Evolutionary conservation across 2,113 vertebrate species (phyloP).

Genomic region (Machaerirhynchus nigripectus): DNA sequence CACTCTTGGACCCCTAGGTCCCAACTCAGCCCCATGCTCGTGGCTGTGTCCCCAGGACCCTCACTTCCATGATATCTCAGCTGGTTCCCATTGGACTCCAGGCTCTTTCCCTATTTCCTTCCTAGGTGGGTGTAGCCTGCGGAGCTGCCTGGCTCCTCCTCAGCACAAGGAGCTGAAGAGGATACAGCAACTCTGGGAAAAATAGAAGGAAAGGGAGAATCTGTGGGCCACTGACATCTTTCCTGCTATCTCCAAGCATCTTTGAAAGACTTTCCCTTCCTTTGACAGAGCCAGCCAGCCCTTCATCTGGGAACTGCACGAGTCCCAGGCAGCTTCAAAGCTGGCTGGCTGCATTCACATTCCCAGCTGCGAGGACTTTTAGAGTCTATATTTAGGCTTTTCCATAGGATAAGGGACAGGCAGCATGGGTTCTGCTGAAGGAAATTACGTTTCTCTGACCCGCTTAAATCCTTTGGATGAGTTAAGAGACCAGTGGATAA

Average conservation of each 20-base stretch:
- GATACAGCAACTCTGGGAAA: background rate
- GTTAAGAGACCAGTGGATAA: constrained; percentile 51
- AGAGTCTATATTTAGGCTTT: constrained; percentile 55
- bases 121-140: background rate
- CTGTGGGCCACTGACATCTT: background rate
- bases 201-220: background rate
- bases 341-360: background rate
- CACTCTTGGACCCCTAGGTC: background rate
- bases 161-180: background rate
- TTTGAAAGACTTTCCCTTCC: constrained; percentile 21
- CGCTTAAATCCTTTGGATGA: constrained; percentile 49
- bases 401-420: constrained; percentile 43
- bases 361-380: background rate
- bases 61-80: background rate
- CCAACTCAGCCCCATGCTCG: background rate
- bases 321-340: constrained; percentile 51
- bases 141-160: background rate
- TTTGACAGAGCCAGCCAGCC: constrained; percentile 11
- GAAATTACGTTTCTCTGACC: constrained; percentile 28
- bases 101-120: background rate
- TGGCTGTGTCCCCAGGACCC: background rate
- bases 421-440: constrained; percentile 12
- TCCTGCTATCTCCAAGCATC: background rate
- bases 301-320: constrained; percentile 30
- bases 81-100: background rate